Evolutionary conservation across 2,113 vertebrate genomes (phyloP).

Genomic region (Polypterus senegalus): DNA sequence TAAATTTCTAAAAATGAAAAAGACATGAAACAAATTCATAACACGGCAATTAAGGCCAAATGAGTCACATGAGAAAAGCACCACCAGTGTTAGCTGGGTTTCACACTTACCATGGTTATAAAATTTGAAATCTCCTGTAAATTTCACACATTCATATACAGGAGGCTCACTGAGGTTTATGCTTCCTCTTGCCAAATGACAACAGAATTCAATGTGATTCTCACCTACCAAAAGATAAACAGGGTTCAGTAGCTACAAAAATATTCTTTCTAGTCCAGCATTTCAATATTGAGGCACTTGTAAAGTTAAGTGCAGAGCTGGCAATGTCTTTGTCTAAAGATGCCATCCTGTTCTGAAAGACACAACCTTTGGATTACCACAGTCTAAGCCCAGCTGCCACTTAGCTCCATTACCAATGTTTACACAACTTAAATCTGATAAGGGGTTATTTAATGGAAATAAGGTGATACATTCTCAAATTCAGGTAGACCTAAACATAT

Average conservation of each 20-base stretch:
- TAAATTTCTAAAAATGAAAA: not conserved
- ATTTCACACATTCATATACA: slow-evolving; percentile 80
- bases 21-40: slow-evolving; percentile 6
- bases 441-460: too few species aligned
- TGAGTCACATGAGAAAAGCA: not conserved
- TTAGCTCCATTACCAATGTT: too few species aligned
- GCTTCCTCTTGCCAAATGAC: slow-evolving; percentile 76
- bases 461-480: too few species aligned
- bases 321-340: too few species aligned
- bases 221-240: slow-evolving; percentile 48
- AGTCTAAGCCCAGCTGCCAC: too few species aligned
- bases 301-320: too few species aligned
- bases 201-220: slow-evolving; percentile 79
- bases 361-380: too few species aligned
- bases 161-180: slow-evolving; percentile 47
- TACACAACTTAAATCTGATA: too few species aligned
- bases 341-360: too few species aligned
- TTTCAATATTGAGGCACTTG: too few species aligned
- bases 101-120: slow-evolving; percentile 66
- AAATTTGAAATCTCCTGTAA: slow-evolving; percentile 77
- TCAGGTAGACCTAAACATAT: too few species aligned
- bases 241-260: not conserved
- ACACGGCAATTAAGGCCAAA: not conserved
- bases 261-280: too few species aligned
- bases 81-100: not conserved